phyloP scores from a whole-genome alignment of 1,140 invertebrate genomes.

The Holcopasites calliopsidis region DNA sequence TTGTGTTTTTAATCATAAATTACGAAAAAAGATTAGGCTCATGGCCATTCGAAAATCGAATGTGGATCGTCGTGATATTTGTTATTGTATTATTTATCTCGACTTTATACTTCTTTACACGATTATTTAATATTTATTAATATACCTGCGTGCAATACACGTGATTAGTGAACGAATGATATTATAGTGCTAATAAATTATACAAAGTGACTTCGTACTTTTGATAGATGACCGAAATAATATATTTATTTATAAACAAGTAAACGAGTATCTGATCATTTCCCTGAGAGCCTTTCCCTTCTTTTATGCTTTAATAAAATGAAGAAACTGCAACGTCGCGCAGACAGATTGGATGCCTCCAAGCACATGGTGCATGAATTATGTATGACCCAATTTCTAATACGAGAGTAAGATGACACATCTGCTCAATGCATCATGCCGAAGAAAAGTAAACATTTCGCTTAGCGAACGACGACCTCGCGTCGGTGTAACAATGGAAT shows the following conservation, averaged over 20 bases:
- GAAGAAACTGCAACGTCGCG: background rate
- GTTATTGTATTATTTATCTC: conserved; percentile 26
- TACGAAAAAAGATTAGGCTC: no score
- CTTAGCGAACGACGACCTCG: background rate
- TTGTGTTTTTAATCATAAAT: background rate
- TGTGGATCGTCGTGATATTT: conserved; percentile 22
- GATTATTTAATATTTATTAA: conserved; percentile 47
- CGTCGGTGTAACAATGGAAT: background rate
- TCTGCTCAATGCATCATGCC: conserved; percentile 39
- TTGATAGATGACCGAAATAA: conserved; percentile 12
- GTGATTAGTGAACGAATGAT: conserved; percentile 43
- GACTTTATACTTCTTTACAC: conserved; percentile 14
- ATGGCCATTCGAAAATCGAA: background rate
- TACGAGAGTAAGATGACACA: conserved; percentile 42
- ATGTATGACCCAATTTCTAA: conserved; percentile 49
- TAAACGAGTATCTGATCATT: background rate
- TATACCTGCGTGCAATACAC: conserved; percentile 51
- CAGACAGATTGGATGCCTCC: background rate
- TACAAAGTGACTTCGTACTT: conserved; percentile 19
- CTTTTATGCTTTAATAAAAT: background rate
- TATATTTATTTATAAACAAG: conserved; percentile 39
- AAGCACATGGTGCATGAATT: conserved; percentile 41
- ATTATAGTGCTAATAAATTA: conserved; percentile 31
- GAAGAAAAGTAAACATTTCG: conserved; percentile 11
- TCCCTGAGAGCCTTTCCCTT: background rate